A percentile compares a stretch with the other conserved stretches of the same genome.
These are phyloP conservation scores for Phataginus tetradactyla DNA, from an alignment of 2,797 vertebrate genomes.

Conservation along the genomic window DNA sequence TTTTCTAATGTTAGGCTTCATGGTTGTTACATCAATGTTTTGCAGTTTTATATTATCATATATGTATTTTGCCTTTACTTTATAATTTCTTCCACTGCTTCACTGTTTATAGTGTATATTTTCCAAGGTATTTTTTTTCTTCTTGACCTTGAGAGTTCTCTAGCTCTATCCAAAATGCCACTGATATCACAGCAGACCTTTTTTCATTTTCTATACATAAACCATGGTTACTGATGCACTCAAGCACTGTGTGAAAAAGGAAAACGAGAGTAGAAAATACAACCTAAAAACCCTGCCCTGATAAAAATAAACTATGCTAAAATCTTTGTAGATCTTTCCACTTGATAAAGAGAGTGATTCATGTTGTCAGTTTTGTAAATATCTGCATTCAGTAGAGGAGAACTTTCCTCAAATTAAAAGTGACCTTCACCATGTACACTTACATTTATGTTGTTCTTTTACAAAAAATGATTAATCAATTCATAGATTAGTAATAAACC, in stretches of 20 bases:
- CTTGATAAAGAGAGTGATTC: constrained; percentile 13
- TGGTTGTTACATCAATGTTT: background rate
- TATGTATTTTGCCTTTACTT: background rate
- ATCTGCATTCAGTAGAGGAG: background rate
- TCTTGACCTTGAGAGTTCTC: constrained; percentile 19
- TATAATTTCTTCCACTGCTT: background rate
- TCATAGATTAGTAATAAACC: background rate
- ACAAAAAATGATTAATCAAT: background rate
- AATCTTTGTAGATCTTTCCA: constrained; percentile 7
- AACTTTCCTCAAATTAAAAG: background rate
- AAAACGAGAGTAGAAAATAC: constrained; percentile 50
- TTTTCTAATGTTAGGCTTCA: background rate
- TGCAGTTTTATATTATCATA: background rate
- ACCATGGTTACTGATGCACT: constrained; percentile 3
- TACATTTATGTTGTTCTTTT: background rate
- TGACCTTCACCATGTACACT: background rate
- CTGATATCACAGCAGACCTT: background rate
- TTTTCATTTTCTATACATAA: background rate
- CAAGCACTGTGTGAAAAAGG: background rate
- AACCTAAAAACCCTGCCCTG: background rate
- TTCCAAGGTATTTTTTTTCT: constrained; percentile 10
- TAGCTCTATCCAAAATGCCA: background rate
- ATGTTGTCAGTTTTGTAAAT: constrained; percentile 35
- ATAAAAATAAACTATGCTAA: constrained; percentile 51
- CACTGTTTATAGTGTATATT: background rate